These are phyloP conservation scores for Acrobasis suavella DNA, from an alignment of 2,888 invertebrate species.

Conservation along the genomic window DNA sequence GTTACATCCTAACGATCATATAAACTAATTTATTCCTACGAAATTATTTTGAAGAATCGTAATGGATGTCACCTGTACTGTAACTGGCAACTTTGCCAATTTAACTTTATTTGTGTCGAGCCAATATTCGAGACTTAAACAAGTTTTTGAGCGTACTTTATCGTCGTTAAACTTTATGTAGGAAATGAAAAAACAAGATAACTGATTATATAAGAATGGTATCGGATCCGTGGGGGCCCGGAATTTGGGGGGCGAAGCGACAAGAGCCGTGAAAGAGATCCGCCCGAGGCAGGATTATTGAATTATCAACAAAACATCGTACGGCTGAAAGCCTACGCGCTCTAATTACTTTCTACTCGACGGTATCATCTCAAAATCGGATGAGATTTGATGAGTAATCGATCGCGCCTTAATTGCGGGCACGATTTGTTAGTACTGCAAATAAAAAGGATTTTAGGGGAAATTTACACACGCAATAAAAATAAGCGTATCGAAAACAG, in stretches of 20 bases:
- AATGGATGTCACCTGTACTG: slow-evolving; percentile 67
- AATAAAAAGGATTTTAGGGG: slow-evolving; percentile 43
- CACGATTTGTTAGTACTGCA: slow-evolving; percentile 48
- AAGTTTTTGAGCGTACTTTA: slow-evolving; percentile 64
- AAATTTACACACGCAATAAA: slow-evolving; percentile 52
- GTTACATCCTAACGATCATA: slow-evolving; percentile 42
- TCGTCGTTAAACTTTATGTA: slow-evolving; percentile 59
- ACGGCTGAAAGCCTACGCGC: slow-evolving; percentile 65
- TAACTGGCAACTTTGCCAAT: slow-evolving; percentile 73
- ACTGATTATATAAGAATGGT: slow-evolving; percentile 67
- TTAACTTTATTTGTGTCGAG: slow-evolving; percentile 78
- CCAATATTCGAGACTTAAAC: slow-evolving; percentile 67
- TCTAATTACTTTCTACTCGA: slow-evolving; percentile 73
- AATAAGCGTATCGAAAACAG: slow-evolving; percentile 55
- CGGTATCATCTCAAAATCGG: slow-evolving; percentile 63
- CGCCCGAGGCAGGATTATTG: slow-evolving; percentile 71
- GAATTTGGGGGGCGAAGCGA: slow-evolving; percentile 33
- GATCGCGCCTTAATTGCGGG: slow-evolving; percentile 57
- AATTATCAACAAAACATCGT: slow-evolving; percentile 79
- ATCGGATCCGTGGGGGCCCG: slow-evolving; percentile 47
- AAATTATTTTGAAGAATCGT: slow-evolving; percentile 59
- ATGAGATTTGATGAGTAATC: slow-evolving; percentile 65
- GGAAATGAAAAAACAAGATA: slow-evolving; percentile 67
- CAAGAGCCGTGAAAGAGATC: slow-evolving; percentile 60
- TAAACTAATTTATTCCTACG: slow-evolving; percentile 58